Evolutionary conservation across 2,113 vertebrate genomes (phyloP).

Genomic region (Vulpes ferrilata): DNA sequence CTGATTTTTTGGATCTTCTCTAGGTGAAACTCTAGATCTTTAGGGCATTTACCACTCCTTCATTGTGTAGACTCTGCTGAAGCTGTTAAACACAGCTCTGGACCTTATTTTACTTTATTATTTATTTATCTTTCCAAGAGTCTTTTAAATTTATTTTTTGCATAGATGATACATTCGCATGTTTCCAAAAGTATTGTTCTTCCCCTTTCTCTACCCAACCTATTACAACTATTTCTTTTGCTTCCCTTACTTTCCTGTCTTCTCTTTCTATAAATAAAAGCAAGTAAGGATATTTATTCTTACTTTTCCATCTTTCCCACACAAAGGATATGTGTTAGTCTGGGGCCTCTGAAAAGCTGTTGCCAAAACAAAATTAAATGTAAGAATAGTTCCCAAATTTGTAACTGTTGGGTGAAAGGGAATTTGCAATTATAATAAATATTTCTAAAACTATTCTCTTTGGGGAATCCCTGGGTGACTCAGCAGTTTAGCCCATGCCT

Average conservation of each 20-base stretch:
- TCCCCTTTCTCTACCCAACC: neutral
- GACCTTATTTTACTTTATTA: neutral
- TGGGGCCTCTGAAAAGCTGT: neutral
- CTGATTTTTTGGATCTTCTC: neutral
- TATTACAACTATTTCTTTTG: neutral
- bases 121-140: neutral
- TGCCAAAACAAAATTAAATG: neutral
- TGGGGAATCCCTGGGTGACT: neutral
- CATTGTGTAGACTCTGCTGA: neutral
- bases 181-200: neutral
- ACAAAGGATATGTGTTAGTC: neutral
- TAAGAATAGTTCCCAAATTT: neutral
- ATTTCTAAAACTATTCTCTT: neutral
- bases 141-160: neutral
- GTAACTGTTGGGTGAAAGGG: neutral
- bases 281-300: neutral
- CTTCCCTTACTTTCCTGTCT: neutral
- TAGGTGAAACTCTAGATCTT: neutral
- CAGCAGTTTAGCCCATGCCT: no score
- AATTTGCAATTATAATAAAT: neutral
- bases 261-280: slow-evolving; percentile 3
- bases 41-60: neutral
- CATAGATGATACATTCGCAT: neutral
- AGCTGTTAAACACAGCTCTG: neutral
- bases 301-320: neutral